Evolutionary conservation across 2,797 vertebrate species (phyloP), one percentile per base, ranked within the genome.

Genomic region (Sciurus carolinensis): DNA sequence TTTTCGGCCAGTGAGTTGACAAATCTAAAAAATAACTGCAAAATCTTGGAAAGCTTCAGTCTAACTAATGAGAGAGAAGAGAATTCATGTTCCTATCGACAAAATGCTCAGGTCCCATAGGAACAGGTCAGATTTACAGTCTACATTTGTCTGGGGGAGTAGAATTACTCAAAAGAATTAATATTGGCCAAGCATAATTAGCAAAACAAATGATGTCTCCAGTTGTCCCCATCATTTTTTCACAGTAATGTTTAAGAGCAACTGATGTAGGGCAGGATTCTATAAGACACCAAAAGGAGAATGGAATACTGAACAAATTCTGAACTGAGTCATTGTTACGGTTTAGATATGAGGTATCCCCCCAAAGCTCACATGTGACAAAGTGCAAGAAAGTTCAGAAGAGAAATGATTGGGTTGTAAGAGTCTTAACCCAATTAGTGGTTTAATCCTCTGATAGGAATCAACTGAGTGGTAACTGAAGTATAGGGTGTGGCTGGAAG

Each of bases 1-100:
- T 44, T 44, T 44, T 44, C 44, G 80, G 36, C 77, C 85, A 95
- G 36, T 62, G 28, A 94, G 80, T 79, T 96, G 50, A 94, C 73
- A 93, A 75, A 89, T 93, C 18, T 83, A 83, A 93, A 92, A 90
- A 82, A 39, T n/a, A 59, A 84, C 57, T 90, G 36, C 62, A 87
- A 81, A 87, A 76, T 86, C 36, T 84, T 95, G 91, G 73, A 85
- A 52, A 57, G n/a, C 30, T 62, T 76, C 36, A 76, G 39, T 93
- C 36, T 96, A 76, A 59, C n/a, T 57, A 77, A 77, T 28, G 71
- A 77, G 73, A 92, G 26, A 75, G 18, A 87, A 82, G 44, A 83
- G 42, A 96, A 75, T n/a, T 47, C 67, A 77, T 64, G 30, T 73
- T 95, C 52, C 75, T 90, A 81, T 84, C 30, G 86, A 95, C 33